A percentile compares a stretch with the other conserved stretches of the same genome.
These are phyloP conservation scores for Chymomyza caudatula DNA, from an alignment of 2,888 invertebrate species.

Conservation along the genomic window DNA sequence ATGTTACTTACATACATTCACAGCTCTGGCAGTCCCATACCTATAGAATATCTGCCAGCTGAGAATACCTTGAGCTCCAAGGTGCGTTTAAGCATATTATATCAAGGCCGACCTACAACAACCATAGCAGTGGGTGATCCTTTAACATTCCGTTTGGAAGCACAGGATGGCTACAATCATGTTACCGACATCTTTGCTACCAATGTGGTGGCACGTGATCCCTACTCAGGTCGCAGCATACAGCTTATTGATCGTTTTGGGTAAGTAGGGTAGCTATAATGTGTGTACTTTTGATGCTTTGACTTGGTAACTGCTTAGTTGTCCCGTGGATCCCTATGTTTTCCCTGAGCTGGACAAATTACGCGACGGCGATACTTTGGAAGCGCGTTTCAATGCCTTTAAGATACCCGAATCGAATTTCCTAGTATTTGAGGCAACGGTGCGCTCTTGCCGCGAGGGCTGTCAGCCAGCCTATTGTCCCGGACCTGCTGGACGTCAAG, in stretches of 20 bases:
- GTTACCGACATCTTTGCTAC: slow-evolving; percentile 94
- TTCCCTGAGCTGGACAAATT: slow-evolving; percentile 93
- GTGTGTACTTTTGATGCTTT: not conserved
- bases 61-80: slow-evolving; percentile 94
- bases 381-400: slow-evolving; percentile 95
- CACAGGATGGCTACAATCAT: slow-evolving; percentile 93
- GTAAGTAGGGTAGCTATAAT: slow-evolving; percentile 79
- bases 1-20: slow-evolving; percentile 34
- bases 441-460: slow-evolving; percentile 91
- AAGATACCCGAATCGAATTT: slow-evolving; percentile 97
- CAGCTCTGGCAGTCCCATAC: slow-evolving; percentile 94
- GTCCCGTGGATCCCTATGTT: slow-evolving; percentile 93
- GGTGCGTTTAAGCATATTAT: slow-evolving; percentile 89
- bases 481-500: slow-evolving; percentile 87
- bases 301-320: slow-evolving; percentile 79
- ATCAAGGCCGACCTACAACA: slow-evolving; percentile 93
- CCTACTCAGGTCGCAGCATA: slow-evolving; percentile 93
- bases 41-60: slow-evolving; percentile 94
- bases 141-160: slow-evolving; percentile 91
- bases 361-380: slow-evolving; percentile 90
- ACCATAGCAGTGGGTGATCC: slow-evolving; percentile 96
- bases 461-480: slow-evolving; percentile 94
- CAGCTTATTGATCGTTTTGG: slow-evolving; percentile 93
- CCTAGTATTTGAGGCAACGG: slow-evolving; percentile 94
- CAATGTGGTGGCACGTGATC: slow-evolving; percentile 94